Conservation (phyloP, 2,797 vertebrate genomes). For the Coendou prehensilis region DNA sequence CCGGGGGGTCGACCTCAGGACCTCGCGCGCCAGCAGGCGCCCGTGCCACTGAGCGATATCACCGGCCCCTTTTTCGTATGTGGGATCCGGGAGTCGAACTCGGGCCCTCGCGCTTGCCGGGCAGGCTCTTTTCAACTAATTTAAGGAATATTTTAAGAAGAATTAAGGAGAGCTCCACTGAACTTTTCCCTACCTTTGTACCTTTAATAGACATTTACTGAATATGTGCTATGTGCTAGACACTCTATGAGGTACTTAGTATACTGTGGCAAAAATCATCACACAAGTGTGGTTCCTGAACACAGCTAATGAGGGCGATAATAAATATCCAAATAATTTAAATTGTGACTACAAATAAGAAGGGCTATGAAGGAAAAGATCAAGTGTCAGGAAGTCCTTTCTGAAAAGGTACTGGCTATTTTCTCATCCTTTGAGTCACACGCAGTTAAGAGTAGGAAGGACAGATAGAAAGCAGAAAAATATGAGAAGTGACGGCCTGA, state of each 20-base stretch:
- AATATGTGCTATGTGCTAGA: background rate
- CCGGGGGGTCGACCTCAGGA: too few species aligned
- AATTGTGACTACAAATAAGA: background rate
- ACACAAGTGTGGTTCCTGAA: background rate
- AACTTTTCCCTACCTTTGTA: background rate
- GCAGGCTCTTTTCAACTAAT: constrained; percentile 22
- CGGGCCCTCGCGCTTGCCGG: too few species aligned
- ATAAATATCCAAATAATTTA: background rate
- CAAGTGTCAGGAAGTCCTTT: background rate
- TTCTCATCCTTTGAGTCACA: background rate
- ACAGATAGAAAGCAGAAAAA: background rate
- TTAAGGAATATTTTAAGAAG: background rate
- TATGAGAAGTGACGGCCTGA: background rate
- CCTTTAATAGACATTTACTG: background rate
- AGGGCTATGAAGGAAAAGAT: background rate
- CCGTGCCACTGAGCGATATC: too few species aligned
- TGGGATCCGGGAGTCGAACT: too few species aligned
- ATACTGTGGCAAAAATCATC: background rate
- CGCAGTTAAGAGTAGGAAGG: background rate
- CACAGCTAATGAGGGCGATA: background rate
- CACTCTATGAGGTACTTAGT: background rate
- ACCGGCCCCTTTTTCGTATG: too few species aligned
- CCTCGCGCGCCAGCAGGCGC: too few species aligned
- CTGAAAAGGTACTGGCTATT: background rate
- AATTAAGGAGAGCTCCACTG: background rate